Evolutionary conservation across 2,888 invertebrate genomes (phyloP), one percentile per base, ranked within the genome.

Genomic region (Gibbula magus): DNA sequence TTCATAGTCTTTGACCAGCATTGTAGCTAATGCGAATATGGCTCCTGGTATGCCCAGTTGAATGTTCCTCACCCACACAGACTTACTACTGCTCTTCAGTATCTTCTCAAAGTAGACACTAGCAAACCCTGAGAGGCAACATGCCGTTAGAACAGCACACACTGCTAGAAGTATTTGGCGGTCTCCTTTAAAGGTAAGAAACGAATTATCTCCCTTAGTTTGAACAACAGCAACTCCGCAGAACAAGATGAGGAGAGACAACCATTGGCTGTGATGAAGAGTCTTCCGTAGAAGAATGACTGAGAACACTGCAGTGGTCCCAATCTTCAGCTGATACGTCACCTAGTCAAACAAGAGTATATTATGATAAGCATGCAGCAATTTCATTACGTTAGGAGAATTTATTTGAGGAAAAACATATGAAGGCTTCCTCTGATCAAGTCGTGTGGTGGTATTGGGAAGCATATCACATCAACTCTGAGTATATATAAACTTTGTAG

Each of bases 261-360:
- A 93, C 99, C 99, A 99, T 91, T 99, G 98, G 86, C 96, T 95
- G 76, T 94, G 94, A 35, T 95, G 94, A 4, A 99, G 93, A 85
- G 95, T 95, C 87, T 95, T 95, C 82, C 96, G 95, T 78, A 99
- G 94, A 88, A 99, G 97, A 7, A 96, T 92, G 0, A 99, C 97
- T 25, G 98, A 97, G 92, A 99, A 98, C 93, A 99, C 95, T 22
- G 99, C 99, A 8, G 99, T 99, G 16, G 99, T 99, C 20, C 99
- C 94, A 88, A 99, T 96, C 94, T 99, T 80, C 70, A 80, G 73
- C 45, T 80, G 80, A 25, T 80, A 80, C 5, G 80, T 80, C 29
- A 80, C 80, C 80, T 79, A 54, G 13, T 8, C n/a, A 53, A n/a
- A 53, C 16, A 20, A 75, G 13, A 39, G 45, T 10, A 1, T 1